phyloP scores from a whole-genome alignment of 2,797 vertebrate genomes.

The Lates japonicus region DNA sequence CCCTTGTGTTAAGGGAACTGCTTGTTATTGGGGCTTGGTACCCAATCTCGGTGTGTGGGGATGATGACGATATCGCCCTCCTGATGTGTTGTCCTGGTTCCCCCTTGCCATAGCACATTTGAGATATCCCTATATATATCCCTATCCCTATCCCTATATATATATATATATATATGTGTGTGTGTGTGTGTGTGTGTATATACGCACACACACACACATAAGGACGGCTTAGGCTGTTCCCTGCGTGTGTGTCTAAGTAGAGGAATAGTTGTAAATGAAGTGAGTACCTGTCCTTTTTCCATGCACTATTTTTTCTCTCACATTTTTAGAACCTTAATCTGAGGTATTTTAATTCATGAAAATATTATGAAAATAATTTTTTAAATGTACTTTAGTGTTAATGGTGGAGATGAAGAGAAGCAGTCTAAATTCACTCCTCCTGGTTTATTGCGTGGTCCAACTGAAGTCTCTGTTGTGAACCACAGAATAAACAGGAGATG shows the following conservation, averaged over 20 bases:
- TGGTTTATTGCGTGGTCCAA: neutral
- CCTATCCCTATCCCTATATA: too few species aligned
- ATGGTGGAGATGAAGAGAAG: neutral
- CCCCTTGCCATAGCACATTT: too few species aligned
- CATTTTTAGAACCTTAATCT: too few species aligned
- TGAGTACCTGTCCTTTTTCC: too few species aligned
- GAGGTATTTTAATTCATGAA: neutral
- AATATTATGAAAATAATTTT: neutral
- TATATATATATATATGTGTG: too few species aligned
- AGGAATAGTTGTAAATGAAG: too few species aligned
- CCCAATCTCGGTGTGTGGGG: neutral
- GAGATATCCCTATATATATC: too few species aligned
- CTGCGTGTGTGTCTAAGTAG: too few species aligned
- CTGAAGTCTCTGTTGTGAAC: neutral
- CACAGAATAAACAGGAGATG: conserved; percentile 32
- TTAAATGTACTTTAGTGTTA: neutral
- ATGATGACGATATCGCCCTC: neutral
- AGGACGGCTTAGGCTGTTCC: too few species aligned
- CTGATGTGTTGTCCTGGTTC: neutral
- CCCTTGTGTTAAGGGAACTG: neutral
- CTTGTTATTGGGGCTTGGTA: neutral
- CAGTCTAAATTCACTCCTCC: neutral
- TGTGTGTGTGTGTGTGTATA: too few species aligned
- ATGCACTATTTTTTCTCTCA: too few species aligned
- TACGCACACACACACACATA: too few species aligned